These are phyloP conservation scores for Ptycholaimellus sp. DNA, from an alignment of 2,888 invertebrate genomes.

Conservation along the genomic window DNA sequence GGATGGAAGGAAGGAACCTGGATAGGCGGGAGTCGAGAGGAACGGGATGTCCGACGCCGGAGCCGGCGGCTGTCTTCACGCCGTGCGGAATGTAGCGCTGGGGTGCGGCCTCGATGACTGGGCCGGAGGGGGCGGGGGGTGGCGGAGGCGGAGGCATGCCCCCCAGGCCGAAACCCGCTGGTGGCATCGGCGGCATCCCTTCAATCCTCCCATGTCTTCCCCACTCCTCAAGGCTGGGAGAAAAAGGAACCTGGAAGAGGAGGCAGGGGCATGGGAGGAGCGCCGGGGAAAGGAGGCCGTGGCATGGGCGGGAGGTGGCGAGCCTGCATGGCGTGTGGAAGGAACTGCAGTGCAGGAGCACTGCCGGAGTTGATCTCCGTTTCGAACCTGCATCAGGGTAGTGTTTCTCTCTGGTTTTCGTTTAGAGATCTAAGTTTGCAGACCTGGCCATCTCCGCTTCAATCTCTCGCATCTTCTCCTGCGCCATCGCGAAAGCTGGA, in stretches of 20 bases:
- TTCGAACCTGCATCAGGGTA: too few relatives aligned
- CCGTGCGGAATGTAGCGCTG: neutral
- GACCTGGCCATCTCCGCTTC: neutral
- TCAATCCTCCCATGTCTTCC: neutral
- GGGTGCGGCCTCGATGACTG: constrained; percentile 2
- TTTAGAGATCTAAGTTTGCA: too few relatives aligned
- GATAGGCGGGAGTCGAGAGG: too few relatives aligned
- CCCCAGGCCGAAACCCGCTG: neutral
- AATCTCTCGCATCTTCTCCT: neutral
- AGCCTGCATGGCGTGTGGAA: neutral
- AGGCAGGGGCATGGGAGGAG: neutral
- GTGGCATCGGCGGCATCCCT: neutral
- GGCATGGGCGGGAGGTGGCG: neutral
- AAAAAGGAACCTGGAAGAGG: neutral
- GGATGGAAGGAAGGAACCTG: too few relatives aligned
- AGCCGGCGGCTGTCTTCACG: neutral
- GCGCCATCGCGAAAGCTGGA: neutral
- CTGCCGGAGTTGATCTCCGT: too few relatives aligned
- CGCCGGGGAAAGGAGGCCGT: neutral
- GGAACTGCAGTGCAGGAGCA: neutral
- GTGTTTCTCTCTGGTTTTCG: too few relatives aligned
- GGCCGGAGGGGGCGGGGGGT: too few relatives aligned
- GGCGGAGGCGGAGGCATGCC: neutral
- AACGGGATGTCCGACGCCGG: too few relatives aligned
- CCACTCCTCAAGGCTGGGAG: neutral